These are phyloP conservation scores for Agriopis aurantiaria DNA, from an alignment of 2,888 invertebrate species.

Conservation along the genomic window DNA sequence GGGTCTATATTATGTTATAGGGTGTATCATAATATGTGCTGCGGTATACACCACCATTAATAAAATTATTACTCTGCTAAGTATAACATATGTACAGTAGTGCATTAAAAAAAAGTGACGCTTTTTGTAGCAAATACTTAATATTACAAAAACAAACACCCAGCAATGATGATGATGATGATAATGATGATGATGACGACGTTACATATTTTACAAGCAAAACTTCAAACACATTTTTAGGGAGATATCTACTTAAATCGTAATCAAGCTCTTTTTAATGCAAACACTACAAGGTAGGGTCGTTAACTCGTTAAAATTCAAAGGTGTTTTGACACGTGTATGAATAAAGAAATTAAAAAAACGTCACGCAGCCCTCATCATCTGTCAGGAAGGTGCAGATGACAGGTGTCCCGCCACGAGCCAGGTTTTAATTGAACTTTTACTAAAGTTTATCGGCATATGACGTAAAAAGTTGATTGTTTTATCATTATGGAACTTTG, in stretches of 20 bases:
- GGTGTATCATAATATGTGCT: too few species aligned
- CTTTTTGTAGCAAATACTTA: too few species aligned
- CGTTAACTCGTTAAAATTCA: conserved; percentile 22
- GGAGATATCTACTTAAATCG: too few species aligned
- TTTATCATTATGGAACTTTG: conserved; percentile 18
- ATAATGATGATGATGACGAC: too few species aligned
- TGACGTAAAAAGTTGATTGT: conserved; percentile 20
- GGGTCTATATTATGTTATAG: too few species aligned
- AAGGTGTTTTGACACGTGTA: conserved; percentile 22
- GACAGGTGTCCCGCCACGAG: conserved; percentile 56
- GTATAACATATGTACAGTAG: too few species aligned
- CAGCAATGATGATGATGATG: too few species aligned
- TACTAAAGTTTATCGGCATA: conserved; percentile 33
- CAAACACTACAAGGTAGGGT: conserved; percentile 1
- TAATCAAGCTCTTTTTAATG: conserved; percentile 16
- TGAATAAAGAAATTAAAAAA: conserved; percentile 30
- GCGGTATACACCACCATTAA: too few species aligned
- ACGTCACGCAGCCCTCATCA: conserved; percentile 49
- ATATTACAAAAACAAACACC: too few species aligned
- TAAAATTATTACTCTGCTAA: too few species aligned
- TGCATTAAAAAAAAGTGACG: too few species aligned
- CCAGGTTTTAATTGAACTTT: conserved; percentile 46
- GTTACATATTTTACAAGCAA: too few species aligned
- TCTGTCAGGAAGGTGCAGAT: conserved; percentile 58
- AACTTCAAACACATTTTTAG: background rate